Conservation (phyloP, 2,113 vertebrate genomes). For the Tachycineta bicolor region DNA sequence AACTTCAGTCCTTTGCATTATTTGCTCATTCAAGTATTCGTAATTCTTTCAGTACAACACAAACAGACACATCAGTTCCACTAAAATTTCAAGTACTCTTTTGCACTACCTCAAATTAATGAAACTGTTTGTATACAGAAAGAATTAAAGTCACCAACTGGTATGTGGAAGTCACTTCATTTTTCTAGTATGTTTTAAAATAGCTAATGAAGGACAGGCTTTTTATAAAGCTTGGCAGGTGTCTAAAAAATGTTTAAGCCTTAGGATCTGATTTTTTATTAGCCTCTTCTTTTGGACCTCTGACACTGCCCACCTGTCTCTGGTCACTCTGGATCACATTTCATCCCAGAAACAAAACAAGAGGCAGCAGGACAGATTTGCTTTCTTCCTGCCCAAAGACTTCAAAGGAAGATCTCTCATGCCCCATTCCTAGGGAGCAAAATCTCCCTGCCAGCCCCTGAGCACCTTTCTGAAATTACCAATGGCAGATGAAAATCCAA, state of each 20-base stretch:
- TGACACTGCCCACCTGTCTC: not conserved
- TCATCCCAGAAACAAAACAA: not conserved
- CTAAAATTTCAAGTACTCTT: not conserved
- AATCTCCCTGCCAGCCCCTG: not conserved
- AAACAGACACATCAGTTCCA: not conserved
- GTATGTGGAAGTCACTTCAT: not conserved
- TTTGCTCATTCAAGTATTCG: not conserved
- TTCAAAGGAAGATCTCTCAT: not conserved
- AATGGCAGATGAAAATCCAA: not conserved
- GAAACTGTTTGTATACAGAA: not conserved
- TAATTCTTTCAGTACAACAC: not conserved
- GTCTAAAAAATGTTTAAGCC: not conserved
- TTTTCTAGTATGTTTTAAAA: conserved; percentile 31
- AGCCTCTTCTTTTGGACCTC: not conserved
- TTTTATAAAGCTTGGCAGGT: conserved; percentile 13
- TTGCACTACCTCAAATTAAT: not conserved
- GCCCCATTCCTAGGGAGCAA: not conserved
- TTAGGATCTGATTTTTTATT: not conserved
- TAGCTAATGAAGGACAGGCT: conserved; percentile 1
- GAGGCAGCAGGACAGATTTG: not conserved
- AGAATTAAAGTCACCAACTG: not conserved
- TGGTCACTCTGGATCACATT: not conserved
- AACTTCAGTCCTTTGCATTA: not conserved
- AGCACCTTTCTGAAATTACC: not conserved
- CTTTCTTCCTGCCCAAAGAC: not conserved